phyloP scores from a whole-genome alignment of 2,888 invertebrate genomes.

The Trichacis sp. region DNA sequence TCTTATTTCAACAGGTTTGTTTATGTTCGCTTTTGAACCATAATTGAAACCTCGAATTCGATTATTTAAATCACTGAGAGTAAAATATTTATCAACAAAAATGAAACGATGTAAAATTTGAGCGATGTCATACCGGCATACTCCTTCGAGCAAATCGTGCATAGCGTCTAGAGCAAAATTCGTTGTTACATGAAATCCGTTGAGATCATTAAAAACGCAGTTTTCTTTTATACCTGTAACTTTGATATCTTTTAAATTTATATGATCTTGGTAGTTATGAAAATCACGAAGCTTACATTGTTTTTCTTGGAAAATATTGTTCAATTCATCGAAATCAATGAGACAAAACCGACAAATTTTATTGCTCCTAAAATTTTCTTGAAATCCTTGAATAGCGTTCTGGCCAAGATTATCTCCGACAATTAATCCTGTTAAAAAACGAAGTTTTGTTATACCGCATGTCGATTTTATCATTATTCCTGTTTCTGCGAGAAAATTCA shows the following conservation, averaged over 20 bases:
- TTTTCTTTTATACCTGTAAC: conserved; percentile 14
- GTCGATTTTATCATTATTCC: too few species aligned
- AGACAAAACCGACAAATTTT: conserved; percentile 12
- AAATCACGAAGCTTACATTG: conserved; percentile 16
- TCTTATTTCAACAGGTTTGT: conserved; percentile 25
- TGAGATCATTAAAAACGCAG: conserved; percentile 15
- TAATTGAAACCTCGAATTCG: conserved; percentile 34
- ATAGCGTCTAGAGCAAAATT: conserved; percentile 19
- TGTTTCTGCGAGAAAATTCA: conserved; percentile 22
- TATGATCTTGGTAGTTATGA: conserved; percentile 10
- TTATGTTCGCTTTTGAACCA: conserved; percentile 20
- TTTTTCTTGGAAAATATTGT: conserved; percentile 21
- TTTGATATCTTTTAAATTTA: neutral
- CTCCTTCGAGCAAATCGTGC: conserved; percentile 26
- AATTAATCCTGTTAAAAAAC: neutral
- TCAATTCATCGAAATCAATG: conserved; percentile 15
- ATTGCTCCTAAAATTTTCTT: neutral
- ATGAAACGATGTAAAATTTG: conserved; percentile 22
- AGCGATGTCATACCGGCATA: conserved; percentile 22
- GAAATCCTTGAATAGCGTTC: neutral
- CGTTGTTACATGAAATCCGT: conserved; percentile 14
- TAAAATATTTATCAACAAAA: conserved; percentile 21
- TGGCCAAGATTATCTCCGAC: conserved; percentile 33
- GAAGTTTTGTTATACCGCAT: too few species aligned
- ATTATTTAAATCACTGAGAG: conserved; percentile 26